phyloP scores from a whole-genome alignment of 2,797 vertebrate genomes.

The Dipus sagitta region DNA sequence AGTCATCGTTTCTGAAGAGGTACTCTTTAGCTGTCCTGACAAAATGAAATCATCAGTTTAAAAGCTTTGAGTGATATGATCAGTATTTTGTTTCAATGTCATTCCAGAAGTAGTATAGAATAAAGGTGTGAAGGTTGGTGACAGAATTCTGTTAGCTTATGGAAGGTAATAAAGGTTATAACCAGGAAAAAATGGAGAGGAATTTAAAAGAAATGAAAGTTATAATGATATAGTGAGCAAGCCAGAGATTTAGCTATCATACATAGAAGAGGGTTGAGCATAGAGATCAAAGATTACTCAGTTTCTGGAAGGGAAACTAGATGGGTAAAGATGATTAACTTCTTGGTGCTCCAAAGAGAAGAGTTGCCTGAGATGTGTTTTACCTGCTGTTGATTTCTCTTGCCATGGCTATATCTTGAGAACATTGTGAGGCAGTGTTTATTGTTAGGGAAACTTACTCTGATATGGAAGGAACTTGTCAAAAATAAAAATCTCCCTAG shows the following conservation, averaged over 20 bases:
- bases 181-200: not conserved
- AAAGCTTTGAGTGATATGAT: not conserved
- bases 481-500: slow-evolving; percentile 7
- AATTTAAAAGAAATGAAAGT: not conserved
- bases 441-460: slow-evolving; percentile 31
- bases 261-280: not conserved
- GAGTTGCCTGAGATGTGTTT: not conserved
- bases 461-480: not conserved
- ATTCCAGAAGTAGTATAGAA: not conserved
- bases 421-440: not conserved
- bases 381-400: not conserved
- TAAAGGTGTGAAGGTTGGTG: not conserved
- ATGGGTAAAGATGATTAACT: not conserved
- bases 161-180: not conserved
- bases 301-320: not conserved
- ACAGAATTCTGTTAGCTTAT: not conserved
- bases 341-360: not conserved
- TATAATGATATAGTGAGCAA: not conserved
- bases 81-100: slow-evolving; percentile 45
- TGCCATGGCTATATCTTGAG: not conserved
- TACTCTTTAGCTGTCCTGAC: not conserved
- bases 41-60: not conserved
- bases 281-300: not conserved
- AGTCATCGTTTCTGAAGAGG: not conserved
- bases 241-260: not conserved